A percentile compares a stretch with the other conserved stretches of the same genome.
Evolutionary conservation across 2,888 invertebrate genomes (phyloP).

Genomic region (Bedellia somnulentella): DNA sequence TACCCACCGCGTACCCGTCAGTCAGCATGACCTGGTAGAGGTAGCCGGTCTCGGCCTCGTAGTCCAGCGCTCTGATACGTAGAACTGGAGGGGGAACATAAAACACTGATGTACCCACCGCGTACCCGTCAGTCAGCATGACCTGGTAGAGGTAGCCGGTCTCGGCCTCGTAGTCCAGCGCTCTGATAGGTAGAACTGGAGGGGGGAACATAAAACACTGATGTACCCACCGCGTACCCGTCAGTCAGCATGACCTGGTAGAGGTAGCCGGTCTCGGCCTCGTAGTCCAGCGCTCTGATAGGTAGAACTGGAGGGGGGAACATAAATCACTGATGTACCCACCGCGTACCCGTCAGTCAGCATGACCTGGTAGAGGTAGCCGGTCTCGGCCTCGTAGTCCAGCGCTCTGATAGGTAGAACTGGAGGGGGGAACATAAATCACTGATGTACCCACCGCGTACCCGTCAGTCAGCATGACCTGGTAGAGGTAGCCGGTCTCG

Average conservation of each 20-base stretch:
- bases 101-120: slow-evolving; percentile 62
- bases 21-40: slow-evolving; percentile 76
- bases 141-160: slow-evolving; percentile 76
- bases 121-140: slow-evolving; percentile 77
- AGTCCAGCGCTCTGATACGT: slow-evolving; percentile 76
- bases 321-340: no score
- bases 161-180: slow-evolving; percentile 77
- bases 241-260: no score
- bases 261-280: no score
- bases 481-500: slow-evolving; percentile 66
- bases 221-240: no score
- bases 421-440: slow-evolving; percentile 64
- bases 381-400: slow-evolving; percentile 73
- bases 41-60: slow-evolving; percentile 70
- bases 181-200: slow-evolving; percentile 69
- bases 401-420: slow-evolving; percentile 75
- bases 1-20: slow-evolving; percentile 75
- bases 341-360: slow-evolving; percentile 81
- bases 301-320: no score
- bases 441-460: slow-evolving; percentile 81
- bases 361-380: slow-evolving; percentile 72
- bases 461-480: slow-evolving; percentile 74
- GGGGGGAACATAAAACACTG: no score
- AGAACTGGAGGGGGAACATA: slow-evolving; percentile 69
- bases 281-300: no score